Evolutionary conservation across 1,140 invertebrate genomes (phyloP), one percentile per base, ranked within the genome.

Genomic region (Pomacea maculata): DNA sequence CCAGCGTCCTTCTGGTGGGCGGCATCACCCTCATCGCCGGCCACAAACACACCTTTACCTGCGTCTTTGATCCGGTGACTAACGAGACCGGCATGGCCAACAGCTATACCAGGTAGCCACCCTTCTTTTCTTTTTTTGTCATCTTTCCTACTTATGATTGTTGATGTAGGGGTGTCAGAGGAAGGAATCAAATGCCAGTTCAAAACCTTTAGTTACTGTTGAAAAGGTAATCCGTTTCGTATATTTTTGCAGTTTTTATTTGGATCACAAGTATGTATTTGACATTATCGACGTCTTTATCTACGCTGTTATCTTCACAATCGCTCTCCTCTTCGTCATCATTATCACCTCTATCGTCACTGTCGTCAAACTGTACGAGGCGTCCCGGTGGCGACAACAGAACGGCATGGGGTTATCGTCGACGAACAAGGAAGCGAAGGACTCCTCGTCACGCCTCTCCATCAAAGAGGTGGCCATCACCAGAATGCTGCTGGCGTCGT

Each of bases 241-340:
- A 34, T 34, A 2, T 34, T 74, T 57, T 25, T 74, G 9, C 57
- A 76, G 75, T 5, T 76, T 64, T 63, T 76, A 76, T 34, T n/a
- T 61, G 34, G 29, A 65, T 11, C 61, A 76, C 75, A 63, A 76
- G 61, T 61, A 61, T 61, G 57, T 61, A 61, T 61, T 61, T 8
- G 75, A 76, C 15, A 76, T 76, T 34, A 14, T 76, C 61, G 75
- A 76, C 29, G 61, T 76, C 6, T 76, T 76, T 25, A 15, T 76
- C 14, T 76, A 76, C 61, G 5, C 75, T 34, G 64, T 63, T 6
- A 17, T 63, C 25, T 25, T 76, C 10, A 57, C 57, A 0, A 25
- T 63, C 29, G 11, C 65, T 57, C 64, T 76, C 75, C 11, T 64
- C 57, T n/a, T 76, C 61, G 7, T 76, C 75, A 76, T 64, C 55